Percentiles rank a stretch among this genome's conserved stretches.
These are phyloP conservation scores for Oryzias woworae DNA, from an alignment of 2,113 vertebrate species.

Conservation along the genomic window DNA sequence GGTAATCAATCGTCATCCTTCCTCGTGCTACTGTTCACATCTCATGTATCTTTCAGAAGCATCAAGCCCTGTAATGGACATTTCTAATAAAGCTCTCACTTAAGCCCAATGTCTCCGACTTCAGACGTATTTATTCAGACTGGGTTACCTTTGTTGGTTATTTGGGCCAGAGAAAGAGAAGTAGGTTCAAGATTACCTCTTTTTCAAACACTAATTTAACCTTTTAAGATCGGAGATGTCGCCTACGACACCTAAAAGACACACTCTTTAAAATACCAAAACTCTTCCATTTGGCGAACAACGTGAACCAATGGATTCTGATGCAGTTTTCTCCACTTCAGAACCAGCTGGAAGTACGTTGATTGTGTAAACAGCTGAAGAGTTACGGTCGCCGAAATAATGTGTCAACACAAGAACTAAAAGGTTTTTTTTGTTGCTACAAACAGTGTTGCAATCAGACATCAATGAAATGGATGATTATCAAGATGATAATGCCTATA, in stretches of 20 bases:
- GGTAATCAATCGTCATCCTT: conserved; percentile 63
- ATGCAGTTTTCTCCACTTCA: conserved; percentile 20
- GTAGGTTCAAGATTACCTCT: conserved; percentile 14
- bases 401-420: too few species aligned
- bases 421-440: too few species aligned
- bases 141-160: conserved; percentile 34
- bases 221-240: too few species aligned
- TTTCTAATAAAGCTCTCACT: conserved; percentile 51
- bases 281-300: too few species aligned
- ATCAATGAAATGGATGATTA: too few species aligned
- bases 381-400: too few species aligned
- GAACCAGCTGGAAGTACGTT: too few species aligned
- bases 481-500: conserved; percentile 1
- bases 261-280: too few species aligned
- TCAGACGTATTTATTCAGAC: conserved; percentile 58
- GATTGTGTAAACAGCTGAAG: too few species aligned
- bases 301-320: neutral
- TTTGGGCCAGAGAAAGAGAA: conserved; percentile 24
- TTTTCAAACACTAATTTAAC: conserved; percentile 69
- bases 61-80: conserved; percentile 26
- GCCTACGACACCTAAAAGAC: too few species aligned
- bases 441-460: too few species aligned
- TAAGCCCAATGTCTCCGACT: conserved; percentile 29
- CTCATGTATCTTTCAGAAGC: conserved; percentile 61
- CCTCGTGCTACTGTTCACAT: conserved; percentile 35